Percentiles rank a stretch among this genome's conserved stretches.
phyloP scores from a whole-genome alignment of 1,140 invertebrate species.

The Sitophilus oryzae region DNA sequence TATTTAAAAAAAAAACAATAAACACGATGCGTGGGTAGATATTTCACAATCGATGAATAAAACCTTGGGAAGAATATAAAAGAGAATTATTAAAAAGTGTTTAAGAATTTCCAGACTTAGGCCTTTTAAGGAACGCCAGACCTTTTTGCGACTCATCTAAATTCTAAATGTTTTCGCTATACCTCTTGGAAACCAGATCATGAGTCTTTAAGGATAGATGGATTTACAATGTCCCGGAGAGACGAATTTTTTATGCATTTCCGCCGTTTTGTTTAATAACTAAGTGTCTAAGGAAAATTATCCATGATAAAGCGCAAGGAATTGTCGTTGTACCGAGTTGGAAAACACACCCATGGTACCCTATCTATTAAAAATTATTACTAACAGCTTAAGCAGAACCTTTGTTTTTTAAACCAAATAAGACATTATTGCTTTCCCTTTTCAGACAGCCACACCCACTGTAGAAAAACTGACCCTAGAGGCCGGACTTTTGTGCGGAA shows the following conservation, averaged over 20 bases:
- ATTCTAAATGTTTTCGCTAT: slow-evolving; percentile 13
- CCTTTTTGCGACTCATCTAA: slow-evolving; percentile 12
- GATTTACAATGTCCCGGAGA: too few species aligned
- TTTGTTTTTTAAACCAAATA: slow-evolving; percentile 12
- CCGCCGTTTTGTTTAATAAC: slow-evolving; percentile 10
- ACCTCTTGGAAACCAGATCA: too few species aligned
- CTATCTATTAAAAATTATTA: slow-evolving; percentile 11
- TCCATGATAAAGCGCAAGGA: slow-evolving; percentile 14
- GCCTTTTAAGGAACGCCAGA: slow-evolving; percentile 8
- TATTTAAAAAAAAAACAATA: slow-evolving; percentile 3
- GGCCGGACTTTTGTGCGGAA: slow-evolving; percentile 9
- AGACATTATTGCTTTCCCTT: slow-evolving; percentile 6
- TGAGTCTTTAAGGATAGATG: slow-evolving; percentile 5
- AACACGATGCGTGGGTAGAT: too few species aligned
- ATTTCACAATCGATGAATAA: too few species aligned
- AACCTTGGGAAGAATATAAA: too few species aligned
- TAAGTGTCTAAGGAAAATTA: slow-evolving; percentile 13
- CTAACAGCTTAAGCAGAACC: slow-evolving; percentile 7
- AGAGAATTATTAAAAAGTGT: too few species aligned
- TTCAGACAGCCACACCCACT: slow-evolving; percentile 6
- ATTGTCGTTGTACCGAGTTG: slow-evolving; percentile 15
- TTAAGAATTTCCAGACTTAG: not conserved
- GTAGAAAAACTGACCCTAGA: slow-evolving; percentile 6
- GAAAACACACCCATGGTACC: slow-evolving; percentile 14
- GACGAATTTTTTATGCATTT: slow-evolving; percentile 15